Evolutionary conservation across 1,140 invertebrate species (phyloP).

Genomic region (Helicorthomorpha holstii): DNA sequence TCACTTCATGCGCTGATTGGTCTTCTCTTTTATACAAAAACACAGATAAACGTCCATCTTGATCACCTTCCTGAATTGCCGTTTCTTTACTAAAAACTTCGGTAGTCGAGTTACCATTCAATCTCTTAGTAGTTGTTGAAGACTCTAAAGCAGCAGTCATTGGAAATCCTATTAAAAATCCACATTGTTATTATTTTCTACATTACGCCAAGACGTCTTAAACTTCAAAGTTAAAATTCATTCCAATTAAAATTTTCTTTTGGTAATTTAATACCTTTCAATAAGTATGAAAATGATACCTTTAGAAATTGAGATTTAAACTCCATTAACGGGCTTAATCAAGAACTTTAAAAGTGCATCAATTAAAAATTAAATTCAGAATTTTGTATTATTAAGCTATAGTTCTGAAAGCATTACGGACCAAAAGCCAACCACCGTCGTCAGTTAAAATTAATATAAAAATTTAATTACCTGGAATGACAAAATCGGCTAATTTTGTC

Average conservation of each 20-base stretch:
- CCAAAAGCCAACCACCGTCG: background rate
- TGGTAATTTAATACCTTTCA: too few species aligned
- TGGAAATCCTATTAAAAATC: background rate
- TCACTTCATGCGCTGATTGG: constrained; percentile 26
- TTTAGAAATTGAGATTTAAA: too few species aligned
- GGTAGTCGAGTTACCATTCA: background rate
- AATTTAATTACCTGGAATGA: constrained; percentile 23
- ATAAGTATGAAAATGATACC: too few species aligned
- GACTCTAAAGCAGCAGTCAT: background rate
- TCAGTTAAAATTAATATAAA: background rate
- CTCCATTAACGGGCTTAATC: too few species aligned
- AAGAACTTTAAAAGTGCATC: too few species aligned
- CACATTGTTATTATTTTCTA: too few species aligned
- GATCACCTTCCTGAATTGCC: constrained; percentile 18
- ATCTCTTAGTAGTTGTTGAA: background rate
- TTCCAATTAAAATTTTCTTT: too few species aligned
- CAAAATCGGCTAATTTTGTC: constrained; percentile 26
- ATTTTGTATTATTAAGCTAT: too few species aligned
- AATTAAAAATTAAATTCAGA: too few species aligned
- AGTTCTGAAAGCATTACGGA: background rate
- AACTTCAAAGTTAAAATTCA: too few species aligned
- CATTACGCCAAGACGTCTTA: too few species aligned
- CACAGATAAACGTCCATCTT: constrained; percentile 22
- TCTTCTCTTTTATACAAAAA: constrained; percentile 26
- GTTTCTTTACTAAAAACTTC: background rate